Evolutionary conservation across 2,888 invertebrate species (phyloP), one percentile per base, ranked within the genome.

Genomic region (Pocota personata): DNA sequence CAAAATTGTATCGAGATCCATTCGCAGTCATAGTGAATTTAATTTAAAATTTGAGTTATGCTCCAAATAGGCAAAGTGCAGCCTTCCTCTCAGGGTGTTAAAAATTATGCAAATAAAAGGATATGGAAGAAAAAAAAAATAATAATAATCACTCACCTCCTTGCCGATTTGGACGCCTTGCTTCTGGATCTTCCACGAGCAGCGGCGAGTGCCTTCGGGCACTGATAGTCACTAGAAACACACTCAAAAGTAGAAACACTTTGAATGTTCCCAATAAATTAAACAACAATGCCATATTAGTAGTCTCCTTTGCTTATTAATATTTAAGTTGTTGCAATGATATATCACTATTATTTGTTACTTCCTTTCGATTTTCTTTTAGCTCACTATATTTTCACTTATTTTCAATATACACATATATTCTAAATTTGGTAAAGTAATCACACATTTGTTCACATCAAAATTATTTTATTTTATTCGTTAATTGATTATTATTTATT

Each of bases 181-280:
- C 94, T 91, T 95, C 95, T 90, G 95, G 94, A 92, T 95, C 95
- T 92, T 95, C 95, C 80, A 94, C 93, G 90, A 95, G 93, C 88
- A 94, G 93, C 88, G 95, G 95, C 89, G 95, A 94, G 91, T 94
- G 94, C 89, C 94, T 94, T 52, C 86, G 80, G 72, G 82, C 86
- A 67, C 46, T 76, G 46, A 82, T 67, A 10, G 71, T 67, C 60
- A 66, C 86, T 52, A 72, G 72, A 43, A 80, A 80, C 14, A 67
- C 48, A 62, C 76, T 72, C 66, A 86, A 77, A 48, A 86, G 76
- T n/a, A 86, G 76, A 30, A 82, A 67, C 40, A 72, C 66, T 40
- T 77, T 84, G 27, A 84, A 58, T 75, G 84, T 64, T 64, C 75
- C 84, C 57, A 80, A 66, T 52, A 84, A 69, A 84, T 58, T 80